Percentiles rank a stretch among this genome's conserved stretches.
phyloP scores from a whole-genome alignment of 2,888 invertebrate species.

The Drosophila meridionalis region DNA sequence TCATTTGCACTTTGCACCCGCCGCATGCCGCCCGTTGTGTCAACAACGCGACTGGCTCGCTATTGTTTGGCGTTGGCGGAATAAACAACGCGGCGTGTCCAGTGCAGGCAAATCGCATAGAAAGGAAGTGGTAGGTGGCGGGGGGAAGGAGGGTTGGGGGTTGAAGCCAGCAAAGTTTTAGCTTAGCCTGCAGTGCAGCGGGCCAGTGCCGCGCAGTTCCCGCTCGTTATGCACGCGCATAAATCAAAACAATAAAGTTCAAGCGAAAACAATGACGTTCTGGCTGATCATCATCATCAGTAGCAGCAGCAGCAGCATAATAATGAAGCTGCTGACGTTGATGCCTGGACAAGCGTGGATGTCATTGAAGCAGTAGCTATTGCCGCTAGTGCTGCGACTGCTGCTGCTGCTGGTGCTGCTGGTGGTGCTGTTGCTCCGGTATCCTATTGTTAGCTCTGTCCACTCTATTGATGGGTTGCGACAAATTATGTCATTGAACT shows the following conservation, averaged over 20 bases:
- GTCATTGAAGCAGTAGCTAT: constrained; percentile 38
- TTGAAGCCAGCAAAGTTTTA: constrained; percentile 75
- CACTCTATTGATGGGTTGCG: constrained; percentile 75
- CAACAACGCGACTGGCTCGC: constrained; percentile 61
- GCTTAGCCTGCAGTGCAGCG: constrained; percentile 53
- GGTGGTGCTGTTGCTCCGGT: constrained; percentile 22
- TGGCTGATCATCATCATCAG: constrained; percentile 13
- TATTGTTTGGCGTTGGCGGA: constrained; percentile 19
- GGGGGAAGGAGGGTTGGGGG: neutral
- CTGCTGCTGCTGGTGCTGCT: constrained; percentile 2
- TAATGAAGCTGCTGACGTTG: constrained; percentile 50
- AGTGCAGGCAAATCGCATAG: constrained; percentile 53
- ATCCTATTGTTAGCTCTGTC: constrained; percentile 58
- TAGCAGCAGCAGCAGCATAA: constrained; percentile 8
- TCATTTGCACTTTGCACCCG: constrained; percentile 65
- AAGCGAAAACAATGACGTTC: constrained; percentile 75
- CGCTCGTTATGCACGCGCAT: constrained; percentile 65
- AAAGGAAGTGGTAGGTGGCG: neutral
- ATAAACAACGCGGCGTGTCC: constrained; percentile 54
- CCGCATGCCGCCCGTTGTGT: constrained; percentile 36
- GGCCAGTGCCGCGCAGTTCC: constrained; percentile 25
- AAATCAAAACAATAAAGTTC: constrained; percentile 81
- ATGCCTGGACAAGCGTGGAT: constrained; percentile 41
- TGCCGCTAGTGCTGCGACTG: constrained; percentile 16
- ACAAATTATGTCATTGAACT: constrained; percentile 81